phyloP scores from a whole-genome alignment of 2,888 invertebrate species.

The Leptarthrus brevirostris region DNA sequence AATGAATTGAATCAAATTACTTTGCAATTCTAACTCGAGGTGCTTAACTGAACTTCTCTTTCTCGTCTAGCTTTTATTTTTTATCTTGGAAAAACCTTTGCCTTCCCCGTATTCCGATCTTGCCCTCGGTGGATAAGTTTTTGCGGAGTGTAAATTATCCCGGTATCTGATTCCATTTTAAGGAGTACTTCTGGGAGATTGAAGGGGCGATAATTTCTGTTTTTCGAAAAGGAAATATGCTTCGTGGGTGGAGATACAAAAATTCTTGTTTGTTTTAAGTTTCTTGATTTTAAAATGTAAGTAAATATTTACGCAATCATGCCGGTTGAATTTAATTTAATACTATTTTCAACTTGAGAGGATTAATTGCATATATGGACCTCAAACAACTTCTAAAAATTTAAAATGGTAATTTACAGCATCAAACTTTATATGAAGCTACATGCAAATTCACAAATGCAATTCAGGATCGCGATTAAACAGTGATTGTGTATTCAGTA shows the following conservation, averaged over 20 bases:
- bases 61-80: neutral
- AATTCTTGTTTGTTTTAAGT: neutral
- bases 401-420: no score
- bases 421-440: no score
- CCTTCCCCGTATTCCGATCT: neutral
- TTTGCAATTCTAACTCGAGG: conserved; percentile 67
- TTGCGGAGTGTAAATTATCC: conserved; percentile 47
- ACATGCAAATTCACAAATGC: no score
- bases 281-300: no score
- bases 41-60: conserved; percentile 17
- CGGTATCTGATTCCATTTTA: conserved; percentile 47
- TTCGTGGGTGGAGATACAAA: conserved; percentile 21
- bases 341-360: no score
- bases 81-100: neutral
- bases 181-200: conserved; percentile 41
- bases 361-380: no score
- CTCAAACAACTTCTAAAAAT: no score
- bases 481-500: no score
- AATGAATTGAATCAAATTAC: conserved; percentile 68
- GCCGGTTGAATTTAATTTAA: no score
- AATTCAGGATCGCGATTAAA: no score
- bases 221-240: conserved; percentile 35
- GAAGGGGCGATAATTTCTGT: conserved; percentile 28
- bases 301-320: no score
- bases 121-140: conserved; percentile 26